Percentiles rank a stretch among this genome's conserved stretches.
phyloP scores from a whole-genome alignment of 2,888 invertebrate species.

The Strigamia crassipes region DNA sequence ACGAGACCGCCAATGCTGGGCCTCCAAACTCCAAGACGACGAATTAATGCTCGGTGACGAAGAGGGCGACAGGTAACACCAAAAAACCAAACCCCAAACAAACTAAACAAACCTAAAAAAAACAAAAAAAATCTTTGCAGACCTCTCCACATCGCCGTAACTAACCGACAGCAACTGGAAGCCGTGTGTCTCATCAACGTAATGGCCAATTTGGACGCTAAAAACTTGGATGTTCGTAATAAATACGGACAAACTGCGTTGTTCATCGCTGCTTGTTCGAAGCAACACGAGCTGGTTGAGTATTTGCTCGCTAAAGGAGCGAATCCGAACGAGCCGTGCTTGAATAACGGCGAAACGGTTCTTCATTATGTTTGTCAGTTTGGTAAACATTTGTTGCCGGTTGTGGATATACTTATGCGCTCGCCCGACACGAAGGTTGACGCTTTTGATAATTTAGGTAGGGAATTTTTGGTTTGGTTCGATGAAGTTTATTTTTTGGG shows the following conservation, averaged over 20 bases:
- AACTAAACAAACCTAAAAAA: too few species aligned
- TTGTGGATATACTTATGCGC: background rate
- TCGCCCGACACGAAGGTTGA: background rate
- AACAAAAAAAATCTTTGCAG: background rate
- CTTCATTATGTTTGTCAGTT: background rate
- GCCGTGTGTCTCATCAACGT: background rate
- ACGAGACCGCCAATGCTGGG: background rate
- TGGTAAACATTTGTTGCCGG: background rate
- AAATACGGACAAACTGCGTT: background rate
- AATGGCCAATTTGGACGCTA: background rate
- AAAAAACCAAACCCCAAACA: too few species aligned
- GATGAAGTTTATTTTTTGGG: too few species aligned
- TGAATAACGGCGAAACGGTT: slow-evolving; percentile 25
- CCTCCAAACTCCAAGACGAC: background rate
- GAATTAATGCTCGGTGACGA: background rate
- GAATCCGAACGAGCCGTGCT: background rate
- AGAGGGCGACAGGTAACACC: slow-evolving; percentile 37
- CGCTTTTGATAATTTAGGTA: background rate
- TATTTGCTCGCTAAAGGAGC: slow-evolving; percentile 19
- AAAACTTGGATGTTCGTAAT: background rate
- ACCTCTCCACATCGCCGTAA: background rate
- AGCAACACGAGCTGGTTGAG: background rate
- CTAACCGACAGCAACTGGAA: background rate
- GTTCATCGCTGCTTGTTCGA: background rate
- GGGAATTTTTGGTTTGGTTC: background rate